Conservation (phyloP, 2,888 invertebrate species). For the Zootermopsis nevadensis region DNA sequence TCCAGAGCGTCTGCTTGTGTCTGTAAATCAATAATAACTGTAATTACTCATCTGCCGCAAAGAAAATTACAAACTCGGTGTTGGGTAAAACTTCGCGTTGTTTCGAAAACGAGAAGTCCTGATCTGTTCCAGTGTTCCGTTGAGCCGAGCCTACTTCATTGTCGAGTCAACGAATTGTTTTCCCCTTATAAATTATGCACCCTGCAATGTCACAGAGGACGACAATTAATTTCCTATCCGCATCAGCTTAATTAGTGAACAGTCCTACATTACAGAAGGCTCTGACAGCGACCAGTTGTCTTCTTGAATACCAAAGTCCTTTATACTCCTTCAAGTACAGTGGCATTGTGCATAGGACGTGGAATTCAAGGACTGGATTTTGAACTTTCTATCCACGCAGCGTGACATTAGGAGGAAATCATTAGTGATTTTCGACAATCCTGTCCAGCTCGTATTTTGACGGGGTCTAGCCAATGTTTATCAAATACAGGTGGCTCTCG, state of each 20-base stretch:
- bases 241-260: slow-evolving; percentile 26
- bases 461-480: too few relatives aligned
- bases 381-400: too few relatives aligned
- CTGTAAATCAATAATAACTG: too few relatives aligned
- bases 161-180: slow-evolving; percentile 30
- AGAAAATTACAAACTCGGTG: too few relatives aligned
- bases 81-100: not conserved
- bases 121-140: not conserved
- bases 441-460: too few relatives aligned
- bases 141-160: not conserved
- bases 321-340: not conserved
- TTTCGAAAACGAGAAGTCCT: not conserved
- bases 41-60: too few relatives aligned
- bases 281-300: slow-evolving; percentile 3
- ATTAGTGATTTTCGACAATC: too few relatives aligned
- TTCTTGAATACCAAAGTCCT: slow-evolving; percentile 4
- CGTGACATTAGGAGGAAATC: too few relatives aligned
- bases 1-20: too few relatives aligned
- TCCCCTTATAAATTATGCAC: slow-evolving; percentile 28
- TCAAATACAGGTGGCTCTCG: too few relatives aligned
- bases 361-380: not conserved
- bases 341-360: not conserved
- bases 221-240: slow-evolving; percentile 32
- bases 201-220: slow-evolving; percentile 1
- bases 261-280: not conserved